Base-by-base conservation (phyloP, 2,797 vertebrate genomes). In the Periophthalmus magnuspinnatus region DNA sequence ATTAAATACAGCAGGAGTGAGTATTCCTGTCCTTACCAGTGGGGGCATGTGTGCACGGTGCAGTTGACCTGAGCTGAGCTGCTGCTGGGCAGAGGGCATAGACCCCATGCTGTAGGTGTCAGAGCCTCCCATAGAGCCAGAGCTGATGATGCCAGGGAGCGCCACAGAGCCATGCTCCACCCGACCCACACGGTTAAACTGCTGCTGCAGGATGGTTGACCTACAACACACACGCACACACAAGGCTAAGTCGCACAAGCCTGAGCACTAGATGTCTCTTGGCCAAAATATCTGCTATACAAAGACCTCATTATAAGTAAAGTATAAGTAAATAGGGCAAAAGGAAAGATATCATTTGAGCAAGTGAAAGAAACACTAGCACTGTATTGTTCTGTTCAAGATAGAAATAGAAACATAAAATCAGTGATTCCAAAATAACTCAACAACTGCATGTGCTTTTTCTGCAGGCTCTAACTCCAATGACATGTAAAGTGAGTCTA, bases 21-120 rank as follows among this genome's bases (percentile, higher is more conserved):
- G 38, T 14, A 0, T n/a, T 62, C 19, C 34, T 58, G 9, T 5
- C 48, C 83, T 95, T 89, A 99, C 98, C 93, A 99, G 93, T 0
- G 97, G 98, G 28, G 98, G 96, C 98, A 99, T 99, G 81, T 99
- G 98, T 70, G 97, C 98, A 58, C 95, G 93, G 92, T 99, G 97
- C 97, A 99, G 99, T 88, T 99, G 97, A 54, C 96, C 97, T 7
- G 93, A 95, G 24, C 94, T 97, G 89, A 99, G 94, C 85, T 99
- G 98, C 82, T 99, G 97, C 85, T 99, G 98, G 0, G 97, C 93
- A 0, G 95, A 96, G 16, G 98, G 98, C 97, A 99, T 99, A 75
- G 94, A 96, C 88, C 98, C 98, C 68, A 96, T 59, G 65, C 97
- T 98, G 87, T 97, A 96, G 0, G 94, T 95, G 91, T 99, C 98